phyloP scores from a whole-genome alignment of 2,113 vertebrate genomes.

The Plotosus lineatus region DNA sequence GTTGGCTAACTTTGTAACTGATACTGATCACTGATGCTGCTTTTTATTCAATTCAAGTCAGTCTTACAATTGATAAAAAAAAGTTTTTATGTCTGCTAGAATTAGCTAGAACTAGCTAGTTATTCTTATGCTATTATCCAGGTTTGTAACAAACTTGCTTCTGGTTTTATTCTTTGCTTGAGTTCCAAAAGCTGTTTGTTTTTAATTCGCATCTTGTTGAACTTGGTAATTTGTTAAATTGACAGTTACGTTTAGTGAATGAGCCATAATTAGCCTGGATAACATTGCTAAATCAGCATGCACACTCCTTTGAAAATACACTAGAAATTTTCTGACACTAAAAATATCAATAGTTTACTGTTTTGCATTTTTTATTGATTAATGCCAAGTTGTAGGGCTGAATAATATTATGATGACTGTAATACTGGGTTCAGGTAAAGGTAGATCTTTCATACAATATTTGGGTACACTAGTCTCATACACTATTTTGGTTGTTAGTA shows the following conservation, averaged over 20 bases:
- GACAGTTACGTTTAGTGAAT: conserved; percentile 3
- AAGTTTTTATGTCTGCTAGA: too few relatives aligned
- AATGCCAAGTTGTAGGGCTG: background rate
- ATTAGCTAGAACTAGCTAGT: too few relatives aligned
- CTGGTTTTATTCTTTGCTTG: background rate
- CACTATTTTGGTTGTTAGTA: background rate
- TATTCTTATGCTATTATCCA: too few relatives aligned
- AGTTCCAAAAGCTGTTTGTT: background rate
- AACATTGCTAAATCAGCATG: conserved; percentile 1
- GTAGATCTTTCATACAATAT: background rate
- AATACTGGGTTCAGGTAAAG: background rate
- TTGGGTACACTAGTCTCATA: background rate
- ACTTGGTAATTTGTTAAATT: background rate
- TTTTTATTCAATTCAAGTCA: too few relatives aligned
- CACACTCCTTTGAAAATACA: background rate
- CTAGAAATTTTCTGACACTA: background rate
- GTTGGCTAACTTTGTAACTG: too few relatives aligned
- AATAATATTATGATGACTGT: background rate
- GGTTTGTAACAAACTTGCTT: background rate
- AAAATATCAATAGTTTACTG: too few relatives aligned
- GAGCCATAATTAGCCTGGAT: background rate
- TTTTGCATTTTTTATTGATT: too few relatives aligned
- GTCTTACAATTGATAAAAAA: too few relatives aligned
- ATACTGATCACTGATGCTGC: too few relatives aligned
- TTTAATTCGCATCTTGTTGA: background rate